phyloP scores from a whole-genome alignment of 1,140 invertebrate genomes.

The Orius insidiosus region DNA sequence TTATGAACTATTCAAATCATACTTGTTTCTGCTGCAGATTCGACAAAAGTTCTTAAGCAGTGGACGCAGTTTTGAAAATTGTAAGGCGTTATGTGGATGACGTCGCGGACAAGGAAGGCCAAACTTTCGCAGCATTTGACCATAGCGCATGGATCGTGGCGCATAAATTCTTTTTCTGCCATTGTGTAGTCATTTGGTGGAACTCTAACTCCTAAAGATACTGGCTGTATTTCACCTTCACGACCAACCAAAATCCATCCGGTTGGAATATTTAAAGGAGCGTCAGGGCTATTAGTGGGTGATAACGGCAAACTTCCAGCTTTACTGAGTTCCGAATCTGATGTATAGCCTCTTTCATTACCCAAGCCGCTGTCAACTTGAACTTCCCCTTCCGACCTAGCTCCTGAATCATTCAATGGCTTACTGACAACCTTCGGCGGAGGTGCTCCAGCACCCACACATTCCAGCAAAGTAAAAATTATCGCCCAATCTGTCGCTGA shows the following conservation, averaged over 20 bases:
- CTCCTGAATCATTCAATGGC: slow-evolving; percentile 24
- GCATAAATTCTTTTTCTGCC: slow-evolving; percentile 46
- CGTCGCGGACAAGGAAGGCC: slow-evolving; percentile 82
- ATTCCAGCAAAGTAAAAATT: slow-evolving; percentile 80
- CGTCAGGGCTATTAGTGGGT: slow-evolving; percentile 21
- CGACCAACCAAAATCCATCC: slow-evolving; percentile 50
- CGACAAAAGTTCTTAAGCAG: slow-evolving; percentile 81
- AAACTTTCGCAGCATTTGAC: slow-evolving; percentile 85
- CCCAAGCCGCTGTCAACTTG: slow-evolving; percentile 22
- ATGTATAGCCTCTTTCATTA: slow-evolving; percentile 40
- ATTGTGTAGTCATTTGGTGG: slow-evolving; percentile 31
- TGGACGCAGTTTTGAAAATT: slow-evolving; percentile 81
- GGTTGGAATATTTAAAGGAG: slow-evolving; percentile 29
- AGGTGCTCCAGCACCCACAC: slow-evolving; percentile 78
- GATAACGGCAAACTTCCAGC: slow-evolving; percentile 10
- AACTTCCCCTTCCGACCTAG: slow-evolving; percentile 43
- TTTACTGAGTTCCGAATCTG: slow-evolving; percentile 52
- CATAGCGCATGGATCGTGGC: slow-evolving; percentile 62
- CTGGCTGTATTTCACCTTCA: slow-evolving; percentile 33
- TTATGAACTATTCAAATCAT: too few relatives aligned
- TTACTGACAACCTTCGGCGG: slow-evolving; percentile 34
- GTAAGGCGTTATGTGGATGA: slow-evolving; percentile 89
- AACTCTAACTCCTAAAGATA: slow-evolving; percentile 22
- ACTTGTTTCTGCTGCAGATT: slow-evolving; percentile 34
- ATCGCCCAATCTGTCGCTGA: slow-evolving; percentile 80